phyloP scores from a whole-genome alignment of 64 coral and sea anemone genomes.

The Hydrozoanthus tunicans region DNA sequence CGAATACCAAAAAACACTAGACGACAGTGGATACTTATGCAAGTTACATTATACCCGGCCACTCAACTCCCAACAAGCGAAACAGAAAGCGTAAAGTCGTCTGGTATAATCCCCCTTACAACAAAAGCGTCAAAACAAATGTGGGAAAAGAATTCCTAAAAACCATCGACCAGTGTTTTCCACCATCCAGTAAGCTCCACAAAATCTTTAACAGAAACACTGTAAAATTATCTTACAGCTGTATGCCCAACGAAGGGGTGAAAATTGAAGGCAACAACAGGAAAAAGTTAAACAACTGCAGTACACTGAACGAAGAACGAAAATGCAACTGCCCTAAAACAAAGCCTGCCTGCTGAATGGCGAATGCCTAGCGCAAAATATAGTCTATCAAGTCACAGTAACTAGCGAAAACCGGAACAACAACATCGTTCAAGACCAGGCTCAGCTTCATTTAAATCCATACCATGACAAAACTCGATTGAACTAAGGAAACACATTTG shows the following conservation, averaged over 20 bases:
- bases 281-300: neutral
- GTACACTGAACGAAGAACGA: neutral
- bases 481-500: constrained; percentile 7
- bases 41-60: neutral
- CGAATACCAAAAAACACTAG: neutral
- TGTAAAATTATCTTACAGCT: neutral
- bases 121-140: no score
- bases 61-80: neutral
- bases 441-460: neutral
- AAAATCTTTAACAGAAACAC: neutral
- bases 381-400: neutral
- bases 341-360: neutral
- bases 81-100: neutral
- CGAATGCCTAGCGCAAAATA: neutral
- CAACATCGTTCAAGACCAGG: neutral
- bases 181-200: neutral
- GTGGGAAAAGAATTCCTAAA: no score
- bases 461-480: neutral
- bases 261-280: neutral
- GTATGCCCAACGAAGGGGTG: neutral
- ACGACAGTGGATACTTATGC: neutral
- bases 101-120: neutral
- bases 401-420: neutral
- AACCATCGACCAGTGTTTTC: neutral
- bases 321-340: constrained; percentile 2